These are phyloP conservation scores for Clarias laeviceps DNA, from an alignment of 2,797 vertebrate species.

Conservation along the genomic window DNA sequence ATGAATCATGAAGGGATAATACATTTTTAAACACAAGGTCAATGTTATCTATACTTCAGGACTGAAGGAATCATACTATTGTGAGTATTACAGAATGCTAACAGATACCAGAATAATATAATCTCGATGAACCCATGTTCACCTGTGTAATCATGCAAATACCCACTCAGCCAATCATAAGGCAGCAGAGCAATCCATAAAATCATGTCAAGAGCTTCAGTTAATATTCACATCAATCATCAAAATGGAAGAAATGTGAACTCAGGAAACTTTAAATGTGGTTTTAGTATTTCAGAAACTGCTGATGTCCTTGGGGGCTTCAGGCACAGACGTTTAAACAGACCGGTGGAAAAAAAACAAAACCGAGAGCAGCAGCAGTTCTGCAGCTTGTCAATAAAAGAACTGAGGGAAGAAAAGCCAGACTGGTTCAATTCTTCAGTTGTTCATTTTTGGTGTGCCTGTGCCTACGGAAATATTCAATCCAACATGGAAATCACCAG, in stretches of 20 bases:
- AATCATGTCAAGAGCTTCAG: background rate
- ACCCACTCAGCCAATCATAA: background rate
- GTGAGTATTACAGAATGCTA: background rate
- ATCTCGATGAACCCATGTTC: background rate
- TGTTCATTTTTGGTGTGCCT: background rate
- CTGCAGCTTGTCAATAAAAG: background rate
- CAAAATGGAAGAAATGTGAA: background rate
- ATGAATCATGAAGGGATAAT: background rate
- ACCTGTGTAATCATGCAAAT: background rate
- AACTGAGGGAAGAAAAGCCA: background rate
- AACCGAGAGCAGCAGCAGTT: background rate
- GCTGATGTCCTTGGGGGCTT: background rate
- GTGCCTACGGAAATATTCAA: background rate
- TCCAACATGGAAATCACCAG: too few species aligned
- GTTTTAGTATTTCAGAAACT: background rate
- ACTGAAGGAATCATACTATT: background rate
- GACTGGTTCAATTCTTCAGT: background rate
- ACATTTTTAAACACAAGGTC: background rate
- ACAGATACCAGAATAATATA: background rate
- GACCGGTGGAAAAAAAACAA: background rate
- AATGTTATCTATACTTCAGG: slow-evolving; percentile 2
- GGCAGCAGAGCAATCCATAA: background rate
- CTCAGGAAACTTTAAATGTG: background rate
- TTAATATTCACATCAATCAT: background rate
- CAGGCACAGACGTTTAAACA: background rate